These are phyloP conservation scores for Teleopsis dalmanni DNA, from an alignment of 1,140 invertebrate genomes.

Conservation along the genomic window DNA sequence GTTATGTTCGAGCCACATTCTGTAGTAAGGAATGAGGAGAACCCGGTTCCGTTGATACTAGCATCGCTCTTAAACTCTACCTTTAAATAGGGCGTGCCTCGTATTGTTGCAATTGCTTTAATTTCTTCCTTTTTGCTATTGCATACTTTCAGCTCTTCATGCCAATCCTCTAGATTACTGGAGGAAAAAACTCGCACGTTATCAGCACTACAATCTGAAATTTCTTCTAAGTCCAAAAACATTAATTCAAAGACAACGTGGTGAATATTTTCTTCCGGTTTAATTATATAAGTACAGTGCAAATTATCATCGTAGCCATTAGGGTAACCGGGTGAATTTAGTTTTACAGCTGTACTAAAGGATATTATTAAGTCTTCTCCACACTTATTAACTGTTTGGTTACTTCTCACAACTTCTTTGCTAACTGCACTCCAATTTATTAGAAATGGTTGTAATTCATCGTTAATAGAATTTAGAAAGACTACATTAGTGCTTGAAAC, in stretches of 20 bases:
- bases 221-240: conserved; percentile 51
- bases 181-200: conserved; percentile 42
- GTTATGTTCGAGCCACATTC: conserved; percentile 54
- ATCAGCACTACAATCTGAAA: conserved; percentile 45
- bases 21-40: conserved; percentile 45
- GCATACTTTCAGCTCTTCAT: conserved; percentile 40
- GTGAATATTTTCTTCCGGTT: conserved; percentile 46
- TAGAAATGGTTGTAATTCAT: conserved; percentile 47
- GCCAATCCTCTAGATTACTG: conserved; percentile 23
- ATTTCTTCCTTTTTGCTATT: conserved; percentile 7
- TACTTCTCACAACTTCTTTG: conserved; percentile 2
- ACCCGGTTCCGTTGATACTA: conserved; percentile 51
- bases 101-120: conserved; percentile 2
- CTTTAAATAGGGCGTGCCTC: conserved; percentile 41
- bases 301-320: conserved; percentile 58
- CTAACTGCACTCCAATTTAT: conserved; percentile 54
- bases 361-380: conserved; percentile 6
- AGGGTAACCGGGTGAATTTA: conserved; percentile 74
- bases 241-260: conserved; percentile 52
- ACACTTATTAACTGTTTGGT: conserved; percentile 13
- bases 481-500: conserved; percentile 57
- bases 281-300: conserved; percentile 72
- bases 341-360: conserved; percentile 12
- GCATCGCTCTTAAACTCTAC: conserved; percentile 44
- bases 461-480: conserved; percentile 49